Percentiles rank a stretch among this genome's conserved stretches.
These are phyloP conservation scores for Drosophila percnosoma DNA, from an alignment of 2,888 invertebrate species.

Conservation along the genomic window DNA sequence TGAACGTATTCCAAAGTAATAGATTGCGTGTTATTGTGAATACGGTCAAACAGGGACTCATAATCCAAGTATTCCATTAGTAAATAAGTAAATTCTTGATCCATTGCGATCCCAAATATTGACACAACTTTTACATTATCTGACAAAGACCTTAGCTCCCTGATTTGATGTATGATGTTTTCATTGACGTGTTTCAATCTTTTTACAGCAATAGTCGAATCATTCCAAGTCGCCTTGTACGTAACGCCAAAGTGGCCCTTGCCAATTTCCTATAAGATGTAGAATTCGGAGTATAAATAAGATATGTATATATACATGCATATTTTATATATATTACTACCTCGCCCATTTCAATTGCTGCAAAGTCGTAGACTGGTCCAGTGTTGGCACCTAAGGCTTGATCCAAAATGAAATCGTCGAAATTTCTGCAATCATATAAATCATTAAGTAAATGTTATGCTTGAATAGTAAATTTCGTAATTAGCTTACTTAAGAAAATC, in stretches of 20 bases:
- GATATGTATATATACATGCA: background rate
- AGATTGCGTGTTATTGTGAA: background rate
- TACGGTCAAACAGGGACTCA: background rate
- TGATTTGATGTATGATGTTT: background rate
- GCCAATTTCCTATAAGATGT: background rate
- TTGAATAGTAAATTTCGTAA: background rate
- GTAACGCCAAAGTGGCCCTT: background rate
- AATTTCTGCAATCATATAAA: background rate
- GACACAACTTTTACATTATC: accelerated
- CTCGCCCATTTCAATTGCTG: background rate
- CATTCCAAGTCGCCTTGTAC: background rate
- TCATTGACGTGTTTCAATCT: background rate
- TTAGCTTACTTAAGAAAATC: background rate
- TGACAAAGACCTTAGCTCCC: background rate
- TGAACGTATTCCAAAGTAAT: background rate
- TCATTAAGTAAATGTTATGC: background rate
- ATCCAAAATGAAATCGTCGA: background rate
- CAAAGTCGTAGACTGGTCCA: background rate
- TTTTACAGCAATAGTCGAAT: background rate
- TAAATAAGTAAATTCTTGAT: background rate
- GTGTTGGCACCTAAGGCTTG: background rate
- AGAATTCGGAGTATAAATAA: background rate
- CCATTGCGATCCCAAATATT: background rate
- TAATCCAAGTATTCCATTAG: background rate
- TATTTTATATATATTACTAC: background rate